These are phyloP conservation scores for Notocelia uddmanniana DNA, from an alignment of 2,888 invertebrate genomes.

Conservation along the genomic window DNA sequence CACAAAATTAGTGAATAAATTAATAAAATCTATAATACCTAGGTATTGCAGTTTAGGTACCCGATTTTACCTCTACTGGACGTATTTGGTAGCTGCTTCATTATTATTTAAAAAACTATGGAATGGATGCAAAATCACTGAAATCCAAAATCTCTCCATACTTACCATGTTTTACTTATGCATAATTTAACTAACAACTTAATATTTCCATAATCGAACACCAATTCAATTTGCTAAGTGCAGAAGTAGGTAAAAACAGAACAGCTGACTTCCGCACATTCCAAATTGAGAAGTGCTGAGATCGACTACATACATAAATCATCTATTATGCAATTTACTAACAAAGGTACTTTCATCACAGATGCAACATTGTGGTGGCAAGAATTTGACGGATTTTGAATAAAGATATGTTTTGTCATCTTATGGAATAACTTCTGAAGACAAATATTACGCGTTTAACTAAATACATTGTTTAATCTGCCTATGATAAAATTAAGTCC, in stretches of 20 bases:
- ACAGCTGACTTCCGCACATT: constrained; percentile 56
- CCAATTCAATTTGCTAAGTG: constrained; percentile 43
- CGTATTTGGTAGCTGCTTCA: constrained; percentile 50
- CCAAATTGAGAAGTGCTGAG: constrained; percentile 61
- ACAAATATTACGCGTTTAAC: constrained; percentile 29
- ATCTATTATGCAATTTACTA: constrained; percentile 61
- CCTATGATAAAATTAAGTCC: constrained; percentile 3
- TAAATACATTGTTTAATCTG: background rate
- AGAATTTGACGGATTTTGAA: constrained; percentile 56
- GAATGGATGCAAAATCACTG: constrained; percentile 60
- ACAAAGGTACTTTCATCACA: constrained; percentile 73
- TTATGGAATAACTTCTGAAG: constrained; percentile 33
- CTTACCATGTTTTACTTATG: constrained; percentile 39
- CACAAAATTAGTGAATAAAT: constrained; percentile 55
- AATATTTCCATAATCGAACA: constrained; percentile 36
- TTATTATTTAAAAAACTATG: constrained; percentile 44
- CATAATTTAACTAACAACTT: constrained; percentile 37
- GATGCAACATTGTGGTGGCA: constrained; percentile 72
- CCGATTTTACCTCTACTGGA: constrained; percentile 60
- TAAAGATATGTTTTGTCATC: constrained; percentile 47
- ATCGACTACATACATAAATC: constrained; percentile 23
- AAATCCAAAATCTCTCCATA: constrained; percentile 45
- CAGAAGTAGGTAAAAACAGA: constrained; percentile 31
- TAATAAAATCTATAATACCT: constrained; percentile 64
- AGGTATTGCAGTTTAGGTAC: constrained; percentile 59